Evolutionary conservation across 2,113 vertebrate genomes (phyloP), one percentile per base, ranked within the genome.

Genomic region (Dendrocopos noguchii): DNA sequence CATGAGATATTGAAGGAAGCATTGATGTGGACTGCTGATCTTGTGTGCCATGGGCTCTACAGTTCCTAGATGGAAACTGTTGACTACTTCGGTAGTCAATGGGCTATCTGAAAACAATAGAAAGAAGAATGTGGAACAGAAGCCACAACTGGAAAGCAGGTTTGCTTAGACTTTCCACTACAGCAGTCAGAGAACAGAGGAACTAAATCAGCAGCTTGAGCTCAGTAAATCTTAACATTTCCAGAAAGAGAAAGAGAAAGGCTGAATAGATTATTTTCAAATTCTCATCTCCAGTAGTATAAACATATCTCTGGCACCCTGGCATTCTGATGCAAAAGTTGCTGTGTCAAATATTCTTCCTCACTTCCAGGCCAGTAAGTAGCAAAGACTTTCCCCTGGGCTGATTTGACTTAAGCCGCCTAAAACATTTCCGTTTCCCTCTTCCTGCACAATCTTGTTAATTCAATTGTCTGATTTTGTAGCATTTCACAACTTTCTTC

Each of bases 341-440:
- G 94, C 94, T 94, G 96, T 90, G 87, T 96, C 87, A 97, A 96
- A 96, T 91, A 81, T 88, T 89, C 80, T 90, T 94, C 80, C 86
- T 87, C 71, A 85, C 33, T 95, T 96, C 80, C 67, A 92, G 82
- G 60, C 87, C 82, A 92, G 73, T 88, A 90, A 95, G 81, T 84
- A 94, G 61, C 36, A 55, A 95, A 96, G 93, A 94, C 84, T 71
- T 95, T 95, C 92, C 83, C 73, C 39, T 75, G 25, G 36, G 86
- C 92, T 94, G 76, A 44, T 77, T 94, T 91, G 95, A 96, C 65
- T 95, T 93, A 93, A 96, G 56, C 29, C 60, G 42, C 42, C 80
- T 83, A 65, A 90, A 89, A 92, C 71, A 5, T 33, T 81, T 71
- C 76, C 57, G 19, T 85, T 81, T 86, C 15, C 7, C 64, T 85